These are phyloP conservation scores for Holcopasites calliopsidis DNA, from an alignment of 1,140 invertebrate species.

Conservation along the genomic window DNA sequence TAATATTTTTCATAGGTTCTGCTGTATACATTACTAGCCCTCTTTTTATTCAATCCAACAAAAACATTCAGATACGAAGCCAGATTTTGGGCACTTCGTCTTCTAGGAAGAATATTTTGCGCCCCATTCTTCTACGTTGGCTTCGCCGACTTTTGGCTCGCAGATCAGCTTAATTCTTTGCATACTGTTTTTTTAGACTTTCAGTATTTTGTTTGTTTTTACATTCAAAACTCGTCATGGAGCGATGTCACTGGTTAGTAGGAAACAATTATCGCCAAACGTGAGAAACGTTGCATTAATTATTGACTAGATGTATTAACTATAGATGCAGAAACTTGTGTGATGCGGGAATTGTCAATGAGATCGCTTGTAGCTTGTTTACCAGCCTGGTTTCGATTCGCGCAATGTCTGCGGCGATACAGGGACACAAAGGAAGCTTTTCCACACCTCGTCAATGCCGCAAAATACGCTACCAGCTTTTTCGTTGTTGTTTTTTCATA, in stretches of 20 bases:
- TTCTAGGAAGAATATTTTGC: slow-evolving; percentile 84
- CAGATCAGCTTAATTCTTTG: slow-evolving; percentile 93
- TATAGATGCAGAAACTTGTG: slow-evolving; percentile 75
- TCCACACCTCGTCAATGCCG: slow-evolving; percentile 89
- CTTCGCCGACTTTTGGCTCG: slow-evolving; percentile 97
- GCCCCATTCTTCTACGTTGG: slow-evolving; percentile 92
- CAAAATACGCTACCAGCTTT: slow-evolving; percentile 91
- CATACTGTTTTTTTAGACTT: slow-evolving; percentile 88
- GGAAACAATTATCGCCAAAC: neutral
- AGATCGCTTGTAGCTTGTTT: slow-evolving; percentile 86
- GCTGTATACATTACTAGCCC: slow-evolving; percentile 84
- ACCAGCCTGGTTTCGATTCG: slow-evolving; percentile 93
- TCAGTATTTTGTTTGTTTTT: slow-evolving; percentile 88
- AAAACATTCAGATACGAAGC: slow-evolving; percentile 89
- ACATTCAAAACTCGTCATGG: slow-evolving; percentile 79
- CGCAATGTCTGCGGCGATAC: slow-evolving; percentile 92
- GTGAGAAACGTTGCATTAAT: neutral
- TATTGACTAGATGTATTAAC: slow-evolving; percentile 14
- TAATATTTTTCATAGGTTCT: slow-evolving; percentile 62
- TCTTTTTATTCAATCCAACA: slow-evolving; percentile 91
- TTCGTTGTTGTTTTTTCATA: slow-evolving; percentile 86
- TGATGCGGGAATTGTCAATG: slow-evolving; percentile 75
- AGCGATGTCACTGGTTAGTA: slow-evolving; percentile 60
- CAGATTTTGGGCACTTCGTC: slow-evolving; percentile 81
- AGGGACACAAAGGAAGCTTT: slow-evolving; percentile 83